phyloP scores from a whole-genome alignment of 2,797 vertebrate species.

The Poeciliopsis gracilis region DNA sequence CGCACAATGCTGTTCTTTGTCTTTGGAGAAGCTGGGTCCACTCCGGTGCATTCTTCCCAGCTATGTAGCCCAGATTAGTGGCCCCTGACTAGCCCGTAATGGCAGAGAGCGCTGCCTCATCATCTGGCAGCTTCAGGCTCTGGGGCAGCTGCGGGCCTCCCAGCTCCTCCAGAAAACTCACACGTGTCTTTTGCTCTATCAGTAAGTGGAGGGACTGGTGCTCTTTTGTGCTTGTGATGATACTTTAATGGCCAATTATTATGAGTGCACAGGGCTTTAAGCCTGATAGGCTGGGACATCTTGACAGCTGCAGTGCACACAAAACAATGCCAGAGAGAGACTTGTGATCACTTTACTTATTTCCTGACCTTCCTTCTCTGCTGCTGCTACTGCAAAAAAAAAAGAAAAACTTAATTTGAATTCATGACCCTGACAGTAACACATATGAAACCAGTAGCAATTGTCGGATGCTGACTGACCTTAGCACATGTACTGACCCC shows the following conservation, averaged over 20 bases:
- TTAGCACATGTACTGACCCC: constrained; percentile 43
- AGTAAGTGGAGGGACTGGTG: constrained; percentile 4
- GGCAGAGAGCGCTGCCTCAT: constrained; percentile 46
- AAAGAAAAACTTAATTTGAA: background rate
- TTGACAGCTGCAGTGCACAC: constrained; percentile 30
- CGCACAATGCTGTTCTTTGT: constrained; percentile 28
- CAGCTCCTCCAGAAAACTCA: constrained; percentile 19
- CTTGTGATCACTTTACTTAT: background rate
- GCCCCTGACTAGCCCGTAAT: constrained; percentile 45
- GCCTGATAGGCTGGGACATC: constrained; percentile 30
- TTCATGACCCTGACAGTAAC: background rate
- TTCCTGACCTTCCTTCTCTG: background rate
- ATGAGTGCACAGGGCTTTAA: constrained; percentile 25
- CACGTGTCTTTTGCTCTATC: constrained; percentile 33
- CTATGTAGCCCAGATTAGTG: constrained; percentile 53
- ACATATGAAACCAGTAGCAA: background rate
- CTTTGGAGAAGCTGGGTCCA: constrained; percentile 36
- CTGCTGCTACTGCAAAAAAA: background rate
- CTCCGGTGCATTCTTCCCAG: constrained; percentile 35
- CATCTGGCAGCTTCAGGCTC: constrained; percentile 47
- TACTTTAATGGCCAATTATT: constrained; percentile 57
- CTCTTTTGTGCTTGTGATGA: constrained; percentile 41
- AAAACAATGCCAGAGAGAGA: constrained; percentile 23
- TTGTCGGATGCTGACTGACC: background rate
- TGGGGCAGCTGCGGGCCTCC: constrained; percentile 26